These are phyloP conservation scores for Sebastes nivosus DNA, from an alignment of 2,797 vertebrate genomes.

Conservation along the genomic window DNA sequence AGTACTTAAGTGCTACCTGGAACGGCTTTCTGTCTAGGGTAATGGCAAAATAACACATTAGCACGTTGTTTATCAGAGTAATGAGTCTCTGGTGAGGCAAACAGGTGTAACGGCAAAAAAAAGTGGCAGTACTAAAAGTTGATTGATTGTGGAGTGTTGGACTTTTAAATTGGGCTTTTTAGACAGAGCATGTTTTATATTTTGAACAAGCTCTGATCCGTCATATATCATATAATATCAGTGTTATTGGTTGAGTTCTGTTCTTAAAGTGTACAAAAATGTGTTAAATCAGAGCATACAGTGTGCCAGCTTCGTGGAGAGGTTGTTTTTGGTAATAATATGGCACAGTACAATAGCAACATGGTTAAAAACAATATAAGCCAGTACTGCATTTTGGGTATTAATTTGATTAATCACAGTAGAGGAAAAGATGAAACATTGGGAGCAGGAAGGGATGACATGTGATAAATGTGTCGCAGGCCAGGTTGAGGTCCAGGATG, in stretches of 20 bases:
- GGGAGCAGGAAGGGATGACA: constrained; percentile 3
- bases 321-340: not conserved
- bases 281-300: not conserved
- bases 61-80: constrained; percentile 34
- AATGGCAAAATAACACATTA: constrained; percentile 44
- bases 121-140: constrained; percentile 4
- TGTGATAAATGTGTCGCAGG: constrained; percentile 17
- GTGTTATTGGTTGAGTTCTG: not conserved
- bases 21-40: constrained; percentile 6
- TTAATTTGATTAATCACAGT: not conserved
- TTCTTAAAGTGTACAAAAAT: not conserved
- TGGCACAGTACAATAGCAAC: not conserved
- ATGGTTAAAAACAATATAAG: not conserved
- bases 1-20: constrained; percentile 16
- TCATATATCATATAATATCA: not conserved
- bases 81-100: constrained; percentile 37
- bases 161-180: not conserved
- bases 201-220: not conserved
- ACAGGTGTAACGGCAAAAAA: constrained; percentile 12
- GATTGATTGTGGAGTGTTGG: constrained; percentile 1
- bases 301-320: not conserved
- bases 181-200: not conserved
- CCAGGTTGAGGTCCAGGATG: constrained; percentile 30
- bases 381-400: not conserved
- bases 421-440: not conserved